phyloP scores from a whole-genome alignment of 2,797 vertebrate genomes.

The Dallia pectoralis region DNA sequence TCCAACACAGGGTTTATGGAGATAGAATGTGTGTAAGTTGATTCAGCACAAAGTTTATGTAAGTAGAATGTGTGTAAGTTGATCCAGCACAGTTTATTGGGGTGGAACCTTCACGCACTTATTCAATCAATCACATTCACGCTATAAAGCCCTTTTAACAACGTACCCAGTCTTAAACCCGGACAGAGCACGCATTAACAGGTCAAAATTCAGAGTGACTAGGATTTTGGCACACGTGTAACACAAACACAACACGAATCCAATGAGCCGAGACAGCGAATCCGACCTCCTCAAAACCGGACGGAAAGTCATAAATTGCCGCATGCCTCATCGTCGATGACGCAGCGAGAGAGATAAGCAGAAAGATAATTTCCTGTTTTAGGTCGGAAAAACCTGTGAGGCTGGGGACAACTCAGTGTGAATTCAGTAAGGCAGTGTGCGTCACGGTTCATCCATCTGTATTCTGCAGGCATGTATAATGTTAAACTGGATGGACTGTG shows the following conservation, averaged over 20 bases:
- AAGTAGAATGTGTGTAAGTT: not conserved
- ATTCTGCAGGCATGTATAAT: too few species aligned
- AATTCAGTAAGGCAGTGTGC: too few species aligned
- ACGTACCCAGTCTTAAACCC: too few species aligned
- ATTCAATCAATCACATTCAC: too few species aligned
- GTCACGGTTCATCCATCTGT: too few species aligned
- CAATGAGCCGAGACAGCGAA: conserved; percentile 43
- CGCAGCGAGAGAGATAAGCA: conserved; percentile 34
- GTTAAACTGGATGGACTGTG: too few species aligned
- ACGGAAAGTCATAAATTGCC: conserved; percentile 38
- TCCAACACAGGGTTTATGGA: conserved; percentile 38
- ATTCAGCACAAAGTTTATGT: not conserved
- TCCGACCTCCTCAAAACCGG: conserved; percentile 29
- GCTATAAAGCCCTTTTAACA: too few species aligned
- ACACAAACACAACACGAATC: conserved; percentile 9
- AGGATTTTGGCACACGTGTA: not conserved
- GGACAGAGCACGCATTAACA: too few species aligned
- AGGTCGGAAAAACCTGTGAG: too few species aligned
- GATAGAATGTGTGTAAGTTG: not conserved
- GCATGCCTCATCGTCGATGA: conserved; percentile 7
- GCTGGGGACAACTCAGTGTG: too few species aligned
- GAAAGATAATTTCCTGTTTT: conserved; percentile 14
- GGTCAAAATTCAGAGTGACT: too few species aligned
- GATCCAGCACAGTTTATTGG: not conserved
- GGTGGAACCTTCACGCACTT: too few species aligned